Base-by-base conservation (phyloP, 2,888 invertebrate species). In the Aleiodes testaceus region DNA sequence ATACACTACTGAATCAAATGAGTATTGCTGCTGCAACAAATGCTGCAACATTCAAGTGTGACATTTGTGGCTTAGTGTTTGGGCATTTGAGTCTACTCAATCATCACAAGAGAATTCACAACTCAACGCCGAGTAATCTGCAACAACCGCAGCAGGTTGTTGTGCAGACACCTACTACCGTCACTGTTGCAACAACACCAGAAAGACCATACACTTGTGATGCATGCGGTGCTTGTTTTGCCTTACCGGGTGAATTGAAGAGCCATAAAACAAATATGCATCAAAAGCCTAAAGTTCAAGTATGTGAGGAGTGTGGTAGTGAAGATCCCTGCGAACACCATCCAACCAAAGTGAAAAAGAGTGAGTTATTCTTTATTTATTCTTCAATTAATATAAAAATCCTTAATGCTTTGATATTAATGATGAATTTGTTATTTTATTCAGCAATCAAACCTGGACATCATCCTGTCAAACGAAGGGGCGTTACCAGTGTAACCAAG, bases 11-110 rank as follows among this genome's bases (percentile, higher is more conserved):
- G 63, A 95, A 95, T 87, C 95, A 95, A 87, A 95, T 95, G 94
- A 94, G 94, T 80, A 90, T 95, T 72, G 92, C 93, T 6, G 88
- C 89, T 68, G 88, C 88, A 1, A 87, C 94, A 14, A 72, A 67
- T 64, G 95, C 94, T 83, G 94, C 95, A 26, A 94, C 94, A 79
- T 95, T 95, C 86, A 96, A 95, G 88, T 95, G 95, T 88, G 95
- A 96, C 87, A 93, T 95, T 7, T 95, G 95, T 83, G 95, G 95
- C 53, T 89, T 95, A 73, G 95, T 95, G 90, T 96, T 95, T 86
- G 93, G 94, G 0, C 95, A 95, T 84, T 90, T 95, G 75, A 92
- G 94, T 59, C 87, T 95, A 71, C 88, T 95, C n/a, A 95, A 94
- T 88, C 94, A 95, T 82, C 95, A 95, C 87, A 96, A 95, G 88